Evolutionary conservation across 2,113 vertebrate species (phyloP), one percentile per base, ranked within the genome.

Genomic region (Casuarius casuarius): DNA sequence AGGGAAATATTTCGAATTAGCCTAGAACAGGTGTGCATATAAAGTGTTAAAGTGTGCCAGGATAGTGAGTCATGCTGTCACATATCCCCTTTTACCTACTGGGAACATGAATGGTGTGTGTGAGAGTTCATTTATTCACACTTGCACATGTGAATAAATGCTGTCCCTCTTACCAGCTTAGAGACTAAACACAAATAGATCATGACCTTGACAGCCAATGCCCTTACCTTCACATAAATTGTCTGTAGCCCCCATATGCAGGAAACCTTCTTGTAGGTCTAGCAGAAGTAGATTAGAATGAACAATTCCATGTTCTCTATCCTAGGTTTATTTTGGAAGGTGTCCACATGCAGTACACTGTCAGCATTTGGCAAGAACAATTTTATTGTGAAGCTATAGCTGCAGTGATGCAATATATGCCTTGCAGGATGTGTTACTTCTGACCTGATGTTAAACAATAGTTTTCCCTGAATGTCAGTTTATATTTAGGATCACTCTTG

Each of bases 391-490:
- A 91, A 94, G 86, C 76, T 46, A 8, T 31, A 59, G n/a, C 67
- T 83, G 67, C 1, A 0, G 51, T 96, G 71, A 38, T 90, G 97
- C 87, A 97, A 96, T 40, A 56, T 38, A 35, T 74, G 67, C 89
- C 82, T 96, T 0, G 0, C 72, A 83, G 91, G 81, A 80, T 91
- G 29, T 66, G 49, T 76, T 90, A 85, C 96, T 97, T 97, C 82
- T 96, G 94, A 89, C 94, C 92, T 71, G 63, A 20, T 97, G 92
- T 92, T 92, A 95, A 90, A 92, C 70, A 97, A 94, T 87, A 87
- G 81, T 74, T 87, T 94, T 82, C 81, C 75, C 74, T 33, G n/a
- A 85, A 80, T 91, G 38, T 63, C 31, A 76, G 83, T 94, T 94
- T 95, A 92, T 94, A 92, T 94, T 95, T 95, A 92, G 91, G 93